Percentiles rank a stretch among this genome's conserved stretches.
These are phyloP conservation scores for Paragorgia papillata DNA, from an alignment of 92 coral and sea anemone genomes.

Conservation along the genomic window DNA sequence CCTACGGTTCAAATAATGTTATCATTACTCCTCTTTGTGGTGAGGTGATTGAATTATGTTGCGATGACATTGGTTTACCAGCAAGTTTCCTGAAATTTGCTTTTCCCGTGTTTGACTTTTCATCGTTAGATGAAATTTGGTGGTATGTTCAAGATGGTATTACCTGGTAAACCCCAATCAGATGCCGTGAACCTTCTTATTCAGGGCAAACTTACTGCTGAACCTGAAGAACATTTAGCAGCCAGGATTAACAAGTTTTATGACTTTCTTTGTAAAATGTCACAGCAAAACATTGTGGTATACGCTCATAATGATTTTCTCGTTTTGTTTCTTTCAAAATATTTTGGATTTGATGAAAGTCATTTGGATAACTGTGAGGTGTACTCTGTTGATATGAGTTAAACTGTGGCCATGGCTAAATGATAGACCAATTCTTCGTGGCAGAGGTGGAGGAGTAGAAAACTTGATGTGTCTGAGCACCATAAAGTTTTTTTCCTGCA, in stretches of 20 bases:
- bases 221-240: constrained; percentile 21
- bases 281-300: constrained; percentile 47
- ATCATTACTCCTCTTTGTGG: constrained; percentile 55
- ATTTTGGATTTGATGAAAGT: constrained; percentile 23
- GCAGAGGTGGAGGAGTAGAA: no score
- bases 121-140: constrained; percentile 54
- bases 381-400: constrained; percentile 9
- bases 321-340: constrained; percentile 20
- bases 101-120: constrained; percentile 50
- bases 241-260: constrained; percentile 48
- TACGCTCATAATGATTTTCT: constrained; percentile 53
- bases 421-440: not conserved
- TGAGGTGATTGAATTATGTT: constrained; percentile 42
- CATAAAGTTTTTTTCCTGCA: no score
- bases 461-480: no score
- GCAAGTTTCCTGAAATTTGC: constrained; percentile 39
- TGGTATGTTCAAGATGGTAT: constrained; percentile 55
- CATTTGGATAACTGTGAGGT: constrained; percentile 45
- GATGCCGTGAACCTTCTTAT: constrained; percentile 27
- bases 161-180: constrained; percentile 3
- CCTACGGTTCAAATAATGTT: constrained; percentile 41
- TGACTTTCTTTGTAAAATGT: constrained; percentile 31
- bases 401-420: not conserved
- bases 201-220: constrained; percentile 40
- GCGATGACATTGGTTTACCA: constrained; percentile 53